A percentile compares a stretch with the other conserved stretches of the same genome.
Conservation (phyloP, 2,797 vertebrate species). For the Hydrophis major region DNA sequence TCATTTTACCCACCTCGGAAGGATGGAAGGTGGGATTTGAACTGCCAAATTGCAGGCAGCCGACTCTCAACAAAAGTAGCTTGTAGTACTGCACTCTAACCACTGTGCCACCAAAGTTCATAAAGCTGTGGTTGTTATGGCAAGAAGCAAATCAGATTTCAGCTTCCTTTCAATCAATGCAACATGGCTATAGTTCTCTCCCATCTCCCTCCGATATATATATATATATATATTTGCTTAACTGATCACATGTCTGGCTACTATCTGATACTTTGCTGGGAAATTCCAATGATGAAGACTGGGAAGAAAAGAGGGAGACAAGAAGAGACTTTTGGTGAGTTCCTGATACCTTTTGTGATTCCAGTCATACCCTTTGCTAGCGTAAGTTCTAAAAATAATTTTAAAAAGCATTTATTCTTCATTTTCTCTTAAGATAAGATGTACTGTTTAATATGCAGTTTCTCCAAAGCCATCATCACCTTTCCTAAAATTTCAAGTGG, state of each 20-base stretch:
- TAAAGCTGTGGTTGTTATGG: not conserved
- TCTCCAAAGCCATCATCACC: not conserved
- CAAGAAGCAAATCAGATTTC: not conserved
- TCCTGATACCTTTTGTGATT: not conserved
- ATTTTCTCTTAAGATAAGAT: not conserved
- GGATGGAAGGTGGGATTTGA: too few species aligned
- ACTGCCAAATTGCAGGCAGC: too few species aligned
- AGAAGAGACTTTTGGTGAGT: not conserved
- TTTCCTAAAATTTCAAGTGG: not conserved
- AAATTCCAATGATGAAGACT: not conserved
- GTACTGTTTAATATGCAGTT: not conserved
- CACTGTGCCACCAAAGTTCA: not conserved
- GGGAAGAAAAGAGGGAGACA: not conserved
- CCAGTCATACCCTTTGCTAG: not conserved
- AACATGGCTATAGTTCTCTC: not conserved
- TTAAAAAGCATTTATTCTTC: not conserved
- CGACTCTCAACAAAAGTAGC: too few species aligned
- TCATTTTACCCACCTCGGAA: too few species aligned
- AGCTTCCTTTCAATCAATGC: not conserved
- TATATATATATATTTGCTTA: not conserved
- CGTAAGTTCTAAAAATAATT: not conserved
- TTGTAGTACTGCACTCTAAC: too few species aligned
- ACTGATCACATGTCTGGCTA: not conserved
- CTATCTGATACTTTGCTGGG: not conserved
- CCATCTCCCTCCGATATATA: not conserved